These are phyloP conservation scores for Tinea pellionella DNA, from an alignment of 2,888 invertebrate genomes.

Conservation along the genomic window DNA sequence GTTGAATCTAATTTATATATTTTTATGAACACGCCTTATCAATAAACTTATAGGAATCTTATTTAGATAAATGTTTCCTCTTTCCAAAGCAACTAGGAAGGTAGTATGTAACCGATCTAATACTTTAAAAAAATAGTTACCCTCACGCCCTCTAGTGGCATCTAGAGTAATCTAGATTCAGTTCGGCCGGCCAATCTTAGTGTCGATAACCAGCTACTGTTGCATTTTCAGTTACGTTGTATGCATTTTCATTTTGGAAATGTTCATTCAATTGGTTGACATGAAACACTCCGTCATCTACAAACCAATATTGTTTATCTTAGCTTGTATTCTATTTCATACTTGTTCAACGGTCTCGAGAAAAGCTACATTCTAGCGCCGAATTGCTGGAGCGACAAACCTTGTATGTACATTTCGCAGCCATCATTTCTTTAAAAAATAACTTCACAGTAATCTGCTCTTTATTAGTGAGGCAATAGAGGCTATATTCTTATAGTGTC, in stretches of 20 bases:
- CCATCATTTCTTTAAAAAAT: background rate
- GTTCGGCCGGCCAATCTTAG: too few relatives aligned
- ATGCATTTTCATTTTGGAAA: background rate
- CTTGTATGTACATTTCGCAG: conserved; percentile 4
- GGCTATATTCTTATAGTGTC: background rate
- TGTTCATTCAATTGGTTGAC: background rate
- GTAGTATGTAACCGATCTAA: too few relatives aligned
- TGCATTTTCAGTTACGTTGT: too few relatives aligned
- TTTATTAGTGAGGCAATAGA: background rate
- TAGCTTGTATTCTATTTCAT: conserved; percentile 5
- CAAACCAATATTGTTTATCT: conserved; percentile 8
- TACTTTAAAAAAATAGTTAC: too few relatives aligned
- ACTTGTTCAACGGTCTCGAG: conserved; percentile 10
- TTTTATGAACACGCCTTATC: too few relatives aligned
- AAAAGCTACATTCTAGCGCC: conserved; percentile 6
- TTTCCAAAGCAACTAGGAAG: too few relatives aligned
- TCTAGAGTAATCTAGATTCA: too few relatives aligned
- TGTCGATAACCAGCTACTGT: too few relatives aligned
- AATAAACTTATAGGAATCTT: too few relatives aligned
- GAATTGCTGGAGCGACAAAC: conserved; percentile 10
- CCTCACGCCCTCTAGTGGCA: too few relatives aligned
- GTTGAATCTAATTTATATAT: too few relatives aligned
- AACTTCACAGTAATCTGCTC: background rate
- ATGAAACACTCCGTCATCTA: background rate
- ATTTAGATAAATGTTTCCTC: too few relatives aligned